Conservation (phyloP, 2,888 invertebrate species). For the Autographa gamma region DNA sequence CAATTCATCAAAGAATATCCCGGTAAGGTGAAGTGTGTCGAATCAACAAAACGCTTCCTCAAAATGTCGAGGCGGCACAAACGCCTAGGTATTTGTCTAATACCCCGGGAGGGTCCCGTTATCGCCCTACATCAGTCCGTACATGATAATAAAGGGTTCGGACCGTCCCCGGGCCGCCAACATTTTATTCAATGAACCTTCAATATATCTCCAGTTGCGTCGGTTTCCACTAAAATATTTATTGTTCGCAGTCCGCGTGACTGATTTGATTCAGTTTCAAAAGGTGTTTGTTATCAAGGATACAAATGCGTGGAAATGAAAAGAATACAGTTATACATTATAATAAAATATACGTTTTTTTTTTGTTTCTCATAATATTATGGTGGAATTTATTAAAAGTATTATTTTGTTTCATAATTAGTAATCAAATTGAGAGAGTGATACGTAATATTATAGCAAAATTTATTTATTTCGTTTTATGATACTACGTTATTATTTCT, state of each 20-base stretch:
- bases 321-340: slow-evolving; percentile 25
- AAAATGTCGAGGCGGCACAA: slow-evolving; percentile 45
- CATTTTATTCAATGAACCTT: slow-evolving; percentile 81
- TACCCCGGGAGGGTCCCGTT: slow-evolving; percentile 62
- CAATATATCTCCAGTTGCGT: slow-evolving; percentile 66
- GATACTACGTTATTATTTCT: too few relatives aligned
- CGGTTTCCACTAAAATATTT: slow-evolving; percentile 58
- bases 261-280: slow-evolving; percentile 55
- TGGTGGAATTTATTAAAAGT: too few relatives aligned
- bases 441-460: too few relatives aligned
- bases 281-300: slow-evolving; percentile 49
- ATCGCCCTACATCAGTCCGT: slow-evolving; percentile 71
- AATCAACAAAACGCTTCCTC: slow-evolving; percentile 36
- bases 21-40: slow-evolving; percentile 2
- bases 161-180: slow-evolving; percentile 62
- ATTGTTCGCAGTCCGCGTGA: slow-evolving; percentile 53
- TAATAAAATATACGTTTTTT: neutral
- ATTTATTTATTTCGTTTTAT: too few relatives aligned
- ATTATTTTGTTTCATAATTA: too few relatives aligned
- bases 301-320: slow-evolving; percentile 47
- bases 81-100: slow-evolving; percentile 69
- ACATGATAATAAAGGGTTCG: slow-evolving; percentile 77
- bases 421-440: too few relatives aligned
- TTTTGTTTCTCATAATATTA: neutral
- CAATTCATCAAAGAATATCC: slow-evolving; percentile 24